Conservation (phyloP, 2,888 invertebrate species). For the Drosophila flavopinicola region DNA sequence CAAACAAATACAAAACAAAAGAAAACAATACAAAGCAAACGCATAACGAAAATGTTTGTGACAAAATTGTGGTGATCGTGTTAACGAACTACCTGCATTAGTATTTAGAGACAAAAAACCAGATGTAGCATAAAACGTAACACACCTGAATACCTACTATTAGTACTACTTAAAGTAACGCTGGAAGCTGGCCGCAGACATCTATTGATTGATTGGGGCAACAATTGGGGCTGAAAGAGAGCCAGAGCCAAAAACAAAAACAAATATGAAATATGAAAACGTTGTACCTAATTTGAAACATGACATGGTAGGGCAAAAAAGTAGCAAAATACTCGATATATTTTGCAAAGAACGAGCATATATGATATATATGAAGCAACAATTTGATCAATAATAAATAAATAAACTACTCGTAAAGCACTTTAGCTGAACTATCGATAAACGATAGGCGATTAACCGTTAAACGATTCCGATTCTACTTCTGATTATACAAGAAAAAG, state of each 20-base stretch:
- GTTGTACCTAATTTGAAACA: constrained; percentile 68
- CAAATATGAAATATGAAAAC: constrained; percentile 27
- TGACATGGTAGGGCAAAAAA: constrained; percentile 42
- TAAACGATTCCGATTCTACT: constrained; percentile 7
- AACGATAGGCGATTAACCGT: constrained; percentile 6
- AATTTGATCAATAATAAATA: constrained; percentile 5
- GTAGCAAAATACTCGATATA: constrained; percentile 18
- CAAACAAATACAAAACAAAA: constrained; percentile 21
- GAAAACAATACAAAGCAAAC: constrained; percentile 25
- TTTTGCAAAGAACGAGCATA: constrained; percentile 26
- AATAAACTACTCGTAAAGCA: constrained; percentile 8
- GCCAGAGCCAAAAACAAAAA: constrained; percentile 36
- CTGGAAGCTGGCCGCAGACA: constrained; percentile 8
- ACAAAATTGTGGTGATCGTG: constrained; percentile 62
- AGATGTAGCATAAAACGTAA: constrained; percentile 30
- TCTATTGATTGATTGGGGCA: constrained; percentile 9
- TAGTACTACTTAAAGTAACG: constrained; percentile 19
- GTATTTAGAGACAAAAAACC: constrained; percentile 65
- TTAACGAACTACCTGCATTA: constrained; percentile 77
- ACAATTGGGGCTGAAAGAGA: background rate
- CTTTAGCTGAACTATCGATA: constrained; percentile 17
- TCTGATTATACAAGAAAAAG: constrained; percentile 37
- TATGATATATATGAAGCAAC: constrained; percentile 5
- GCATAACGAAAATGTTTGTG: constrained; percentile 25
- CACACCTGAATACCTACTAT: constrained; percentile 56